Base-by-base conservation (phyloP, 2,888 invertebrate species). In the Campoplex nolae region DNA sequence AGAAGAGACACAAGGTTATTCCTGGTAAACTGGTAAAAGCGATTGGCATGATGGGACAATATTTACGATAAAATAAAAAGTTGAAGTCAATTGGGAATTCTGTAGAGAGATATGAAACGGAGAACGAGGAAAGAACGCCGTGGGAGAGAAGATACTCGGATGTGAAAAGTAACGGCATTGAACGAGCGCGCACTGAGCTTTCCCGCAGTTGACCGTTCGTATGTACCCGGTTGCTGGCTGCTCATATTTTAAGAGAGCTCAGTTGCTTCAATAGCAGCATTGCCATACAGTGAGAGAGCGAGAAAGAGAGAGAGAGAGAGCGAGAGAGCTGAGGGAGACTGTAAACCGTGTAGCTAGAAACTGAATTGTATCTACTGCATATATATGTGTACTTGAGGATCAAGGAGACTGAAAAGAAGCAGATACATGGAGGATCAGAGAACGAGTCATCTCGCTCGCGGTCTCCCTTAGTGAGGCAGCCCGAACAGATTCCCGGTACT, bases 401-500 rank as follows among this genome's bases (percentile, higher is more conserved):
- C 81, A 82, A 81, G 75, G 38, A 23, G 23, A 84, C 70, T 80
- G 81, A 74, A 42, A 75, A 77, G 88, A 84, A 73, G 86, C 90
- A 89, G 87, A 90, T 88, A 90, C 89, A 90, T 90, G 91, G 90
- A 91, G 90, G 91, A 90, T 83, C 85, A 75, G 89, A 81, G 90
- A 90, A 91, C 92, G 92, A 93, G 91, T 92, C 92, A 92, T 91
- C 79, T 82, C 67, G 83, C 62, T 73, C 74, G 84, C 67, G 76
- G 82, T 84, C 77, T 85, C 54, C 82, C 73, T 83, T 85, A 84
- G 62, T 92, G 92, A 91, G 90, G 91, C 86, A 90, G 91, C 91
- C 89, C 90, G 89, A 91, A 86, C 90, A 84, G 91, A 93, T 94
- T 94, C 93, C 92, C 87, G 91, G 94, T 94, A 93, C 85, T 86